phyloP scores from a whole-genome alignment of 2,888 invertebrate genomes.

The Slavum lentiscoides region DNA sequence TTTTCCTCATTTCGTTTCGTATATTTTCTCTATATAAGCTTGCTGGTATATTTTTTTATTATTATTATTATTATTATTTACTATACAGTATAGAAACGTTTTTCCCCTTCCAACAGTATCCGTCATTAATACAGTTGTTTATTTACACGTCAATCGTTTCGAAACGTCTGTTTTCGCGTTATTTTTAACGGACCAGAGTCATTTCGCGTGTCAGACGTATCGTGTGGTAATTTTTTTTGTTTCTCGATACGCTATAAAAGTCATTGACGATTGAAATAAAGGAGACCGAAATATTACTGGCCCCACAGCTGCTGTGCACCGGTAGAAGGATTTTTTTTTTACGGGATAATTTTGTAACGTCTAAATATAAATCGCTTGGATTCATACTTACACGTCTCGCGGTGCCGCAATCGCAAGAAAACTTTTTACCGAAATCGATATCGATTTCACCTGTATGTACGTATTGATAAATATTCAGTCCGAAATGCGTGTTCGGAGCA shows the following conservation, averaged over 20 bases:
- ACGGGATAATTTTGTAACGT: not conserved
- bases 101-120: no score
- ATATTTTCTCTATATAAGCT: not conserved
- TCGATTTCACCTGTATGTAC: not conserved
- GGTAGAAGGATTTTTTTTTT: not conserved
- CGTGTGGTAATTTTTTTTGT: not conserved
- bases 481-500: no score
- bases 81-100: no score
- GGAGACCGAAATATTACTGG: not conserved
- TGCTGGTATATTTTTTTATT: no score
- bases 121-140: no score
- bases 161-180: conserved; percentile 1
- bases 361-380: not conserved
- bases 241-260: not conserved
- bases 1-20: not conserved
- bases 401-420: not conserved
- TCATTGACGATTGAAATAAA: conserved; percentile 14
- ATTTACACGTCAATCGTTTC: not conserved
- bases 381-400: not conserved
- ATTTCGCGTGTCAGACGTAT: not conserved
- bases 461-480: not conserved
- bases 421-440: not conserved
- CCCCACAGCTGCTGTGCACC: no score
- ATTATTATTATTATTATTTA: no score
- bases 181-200: not conserved